These are phyloP conservation scores for Apogon hyalosoma DNA, from an alignment of 2,797 vertebrate genomes.

Conservation along the genomic window DNA sequence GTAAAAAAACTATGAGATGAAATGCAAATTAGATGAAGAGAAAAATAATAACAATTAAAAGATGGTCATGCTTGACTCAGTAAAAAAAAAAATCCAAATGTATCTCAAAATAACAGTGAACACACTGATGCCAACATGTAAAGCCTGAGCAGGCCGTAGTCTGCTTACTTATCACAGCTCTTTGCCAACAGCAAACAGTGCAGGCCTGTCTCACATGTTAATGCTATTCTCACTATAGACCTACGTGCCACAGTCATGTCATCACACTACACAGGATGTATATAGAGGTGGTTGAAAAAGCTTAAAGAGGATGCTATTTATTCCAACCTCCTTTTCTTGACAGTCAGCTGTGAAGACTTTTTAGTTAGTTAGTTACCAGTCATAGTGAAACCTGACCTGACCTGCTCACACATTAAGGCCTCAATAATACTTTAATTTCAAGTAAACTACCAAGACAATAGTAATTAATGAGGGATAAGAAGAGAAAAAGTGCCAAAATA, in stretches of 20 bases:
- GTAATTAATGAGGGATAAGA: no score
- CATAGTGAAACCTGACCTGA: no score
- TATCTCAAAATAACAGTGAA: slow-evolving; percentile 1
- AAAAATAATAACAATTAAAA: no score
- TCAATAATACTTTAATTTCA: no score
- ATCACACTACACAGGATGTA: slow-evolving; percentile 7
- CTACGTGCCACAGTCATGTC: slow-evolving; percentile 21
- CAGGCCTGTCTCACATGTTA: slow-evolving; percentile 46
- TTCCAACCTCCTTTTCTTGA: slow-evolving; percentile 4
- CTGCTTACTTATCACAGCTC: slow-evolving; percentile 57
- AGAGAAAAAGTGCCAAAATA: no score
- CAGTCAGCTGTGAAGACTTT: slow-evolving; percentile 10
- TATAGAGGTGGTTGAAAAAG: slow-evolving; percentile 4
- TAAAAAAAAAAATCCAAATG: not conserved
- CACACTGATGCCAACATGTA: not conserved
- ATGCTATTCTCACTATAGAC: slow-evolving; percentile 40
- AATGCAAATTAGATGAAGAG: no score
- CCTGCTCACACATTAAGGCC: no score
- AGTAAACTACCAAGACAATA: no score
- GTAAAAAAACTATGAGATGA: no score
- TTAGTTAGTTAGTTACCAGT: not conserved
- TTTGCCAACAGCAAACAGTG: slow-evolving; percentile 64
- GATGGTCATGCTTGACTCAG: not conserved
- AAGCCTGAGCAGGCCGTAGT: slow-evolving; percentile 33
- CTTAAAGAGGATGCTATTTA: not conserved